A percentile compares a stretch with the other conserved stretches of the same genome.
phyloP scores from a whole-genome alignment of 2,888 invertebrate genomes.

The Muscina levida region DNA sequence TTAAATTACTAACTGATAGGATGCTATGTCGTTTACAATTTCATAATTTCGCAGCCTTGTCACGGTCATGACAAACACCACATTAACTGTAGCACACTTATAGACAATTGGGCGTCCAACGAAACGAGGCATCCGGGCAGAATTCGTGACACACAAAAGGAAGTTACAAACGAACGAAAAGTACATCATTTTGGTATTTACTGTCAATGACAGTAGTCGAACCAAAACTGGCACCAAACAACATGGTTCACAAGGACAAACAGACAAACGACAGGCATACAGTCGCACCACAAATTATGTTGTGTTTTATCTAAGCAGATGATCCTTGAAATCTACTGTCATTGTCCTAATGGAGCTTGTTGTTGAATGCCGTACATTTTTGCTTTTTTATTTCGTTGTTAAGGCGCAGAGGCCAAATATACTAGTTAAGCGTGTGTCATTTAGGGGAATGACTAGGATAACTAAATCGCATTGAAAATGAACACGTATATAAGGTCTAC shows the following conservation, averaged over 20 bases:
- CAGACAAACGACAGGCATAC: too few relatives aligned
- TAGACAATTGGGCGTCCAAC: conserved; percentile 32
- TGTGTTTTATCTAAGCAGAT: conserved; percentile 37
- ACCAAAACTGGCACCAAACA: background rate
- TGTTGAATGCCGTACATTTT: too few relatives aligned
- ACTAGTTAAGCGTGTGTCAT: conserved; percentile 32
- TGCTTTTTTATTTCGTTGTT: too few relatives aligned
- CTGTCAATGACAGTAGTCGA: background rate
- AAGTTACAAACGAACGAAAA: background rate
- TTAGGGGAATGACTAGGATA: background rate
- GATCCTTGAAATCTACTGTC: conserved; percentile 33
- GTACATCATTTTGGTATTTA: background rate
- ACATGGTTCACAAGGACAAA: too few relatives aligned
- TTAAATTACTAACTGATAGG: background rate
- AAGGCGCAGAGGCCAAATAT: background rate
- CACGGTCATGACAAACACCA: conserved; percentile 5
- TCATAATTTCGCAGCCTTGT: background rate
- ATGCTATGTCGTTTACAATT: conserved; percentile 11
- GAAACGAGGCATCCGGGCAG: background rate
- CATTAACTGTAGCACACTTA: background rate
- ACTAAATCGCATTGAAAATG: background rate
- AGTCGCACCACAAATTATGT: conserved; percentile 13
- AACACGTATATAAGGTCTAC: conserved; percentile 11
- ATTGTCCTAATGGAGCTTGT: conserved; percentile 13
- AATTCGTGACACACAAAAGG: background rate